These are phyloP conservation scores for Barypeithes pellucidus DNA, from an alignment of 2,888 invertebrate genomes.

Conservation along the genomic window DNA sequence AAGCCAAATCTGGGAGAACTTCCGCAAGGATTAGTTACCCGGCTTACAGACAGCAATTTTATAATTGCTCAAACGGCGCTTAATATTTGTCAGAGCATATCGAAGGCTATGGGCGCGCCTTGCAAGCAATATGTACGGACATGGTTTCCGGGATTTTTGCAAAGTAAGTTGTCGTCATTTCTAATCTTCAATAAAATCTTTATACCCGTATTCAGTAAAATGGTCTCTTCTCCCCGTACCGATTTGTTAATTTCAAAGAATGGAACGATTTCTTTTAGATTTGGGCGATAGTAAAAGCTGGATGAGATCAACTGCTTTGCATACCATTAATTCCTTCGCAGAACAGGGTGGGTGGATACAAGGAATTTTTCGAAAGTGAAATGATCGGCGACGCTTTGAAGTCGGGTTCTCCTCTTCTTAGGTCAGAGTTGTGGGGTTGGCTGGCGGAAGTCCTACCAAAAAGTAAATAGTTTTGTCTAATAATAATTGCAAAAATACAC, in stretches of 20 bases:
- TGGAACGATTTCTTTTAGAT: too few species aligned
- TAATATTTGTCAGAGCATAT: slow-evolving; percentile 87
- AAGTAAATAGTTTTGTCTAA: slow-evolving; percentile 69
- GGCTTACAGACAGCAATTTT: slow-evolving; percentile 92
- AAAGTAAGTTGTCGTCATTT: slow-evolving; percentile 80
- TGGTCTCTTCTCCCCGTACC: too few species aligned
- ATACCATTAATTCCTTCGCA: slow-evolving; percentile 90
- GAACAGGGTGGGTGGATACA: slow-evolving; percentile 86
- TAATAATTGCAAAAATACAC: neutral
- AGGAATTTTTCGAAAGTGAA: slow-evolving; percentile 90
- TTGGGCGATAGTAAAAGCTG: slow-evolving; percentile 83
- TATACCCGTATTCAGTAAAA: too few species aligned
- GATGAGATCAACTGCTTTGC: slow-evolving; percentile 85
- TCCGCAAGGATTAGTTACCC: slow-evolving; percentile 83
- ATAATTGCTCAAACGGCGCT: slow-evolving; percentile 90
- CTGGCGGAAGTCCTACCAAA: slow-evolving; percentile 85
- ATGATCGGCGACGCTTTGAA: slow-evolving; percentile 91
- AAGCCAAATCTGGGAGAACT: slow-evolving; percentile 89
- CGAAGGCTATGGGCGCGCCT: slow-evolving; percentile 86
- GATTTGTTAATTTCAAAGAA: too few species aligned
- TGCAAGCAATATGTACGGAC: slow-evolving; percentile 86
- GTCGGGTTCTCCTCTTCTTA: slow-evolving; percentile 86
- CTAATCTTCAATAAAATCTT: too few species aligned
- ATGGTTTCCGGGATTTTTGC: slow-evolving; percentile 89
- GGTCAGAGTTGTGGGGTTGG: slow-evolving; percentile 90